A percentile compares a stretch with the other conserved stretches of the same genome.
Conservation (phyloP, 2,113 vertebrate genomes). For the Brachypteracias leptosomus region DNA sequence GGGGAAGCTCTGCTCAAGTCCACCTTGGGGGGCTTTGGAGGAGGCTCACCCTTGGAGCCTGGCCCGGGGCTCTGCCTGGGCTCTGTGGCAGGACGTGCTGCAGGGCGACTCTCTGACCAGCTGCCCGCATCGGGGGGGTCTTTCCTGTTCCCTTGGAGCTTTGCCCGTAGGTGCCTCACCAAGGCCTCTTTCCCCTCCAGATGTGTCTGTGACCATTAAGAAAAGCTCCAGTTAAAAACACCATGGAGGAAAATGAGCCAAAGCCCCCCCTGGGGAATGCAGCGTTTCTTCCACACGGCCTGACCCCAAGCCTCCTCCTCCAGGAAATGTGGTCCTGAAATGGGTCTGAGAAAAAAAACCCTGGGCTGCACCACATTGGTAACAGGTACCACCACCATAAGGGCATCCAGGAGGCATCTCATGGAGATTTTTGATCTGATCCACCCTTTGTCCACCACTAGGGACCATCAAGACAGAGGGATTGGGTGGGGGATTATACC, state of each 20-base stretch:
- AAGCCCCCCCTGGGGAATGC: not conserved
- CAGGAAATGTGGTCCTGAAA: rapidly evolving
- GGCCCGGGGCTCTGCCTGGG: rapidly evolving
- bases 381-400: not conserved
- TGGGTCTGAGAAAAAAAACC: not conserved
- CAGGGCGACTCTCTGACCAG: not conserved
- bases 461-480: not conserved
- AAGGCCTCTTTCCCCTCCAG: not conserved
- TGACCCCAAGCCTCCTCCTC: not conserved
- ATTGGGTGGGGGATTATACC: not conserved
- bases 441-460: not conserved
- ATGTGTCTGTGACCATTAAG: not conserved
- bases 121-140: rapidly evolving
- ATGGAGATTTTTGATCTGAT: not conserved
- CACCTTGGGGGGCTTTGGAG: not conserved
- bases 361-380: not conserved
- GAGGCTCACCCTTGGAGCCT: not conserved
- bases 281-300: not conserved
- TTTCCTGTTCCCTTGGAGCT: constrained; percentile 13
- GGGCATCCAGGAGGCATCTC: not conserved
- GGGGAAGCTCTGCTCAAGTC: not conserved
- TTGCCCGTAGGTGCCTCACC: constrained; percentile 16
- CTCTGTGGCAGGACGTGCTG: not conserved
- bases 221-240: not conserved
- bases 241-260: not conserved